phyloP scores from a whole-genome alignment of 1,140 invertebrate genomes.

The Orchesella cincta region DNA sequence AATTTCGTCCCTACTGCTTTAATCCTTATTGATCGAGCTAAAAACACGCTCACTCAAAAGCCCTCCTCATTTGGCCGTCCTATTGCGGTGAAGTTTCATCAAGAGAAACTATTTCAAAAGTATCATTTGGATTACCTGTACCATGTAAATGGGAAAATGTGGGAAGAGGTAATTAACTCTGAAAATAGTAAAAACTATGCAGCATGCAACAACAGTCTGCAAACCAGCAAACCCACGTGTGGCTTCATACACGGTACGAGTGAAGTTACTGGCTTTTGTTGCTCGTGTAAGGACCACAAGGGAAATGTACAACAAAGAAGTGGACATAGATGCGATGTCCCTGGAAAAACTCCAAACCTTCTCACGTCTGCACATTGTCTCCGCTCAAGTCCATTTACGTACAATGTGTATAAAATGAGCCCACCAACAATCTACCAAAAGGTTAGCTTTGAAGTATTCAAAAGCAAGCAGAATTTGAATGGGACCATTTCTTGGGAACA shows the following conservation, averaged over 20 bases:
- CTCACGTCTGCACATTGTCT: neutral
- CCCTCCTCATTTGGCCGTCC: neutral
- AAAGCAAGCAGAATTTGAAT: neutral
- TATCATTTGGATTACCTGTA: neutral
- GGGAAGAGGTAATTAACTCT: neutral
- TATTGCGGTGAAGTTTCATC: conserved; percentile 8
- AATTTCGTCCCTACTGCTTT: neutral
- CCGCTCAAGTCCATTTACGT: neutral
- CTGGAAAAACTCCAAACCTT: neutral
- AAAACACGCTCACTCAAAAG: conserved; percentile 4
- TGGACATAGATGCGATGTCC: neutral
- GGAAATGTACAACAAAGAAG: neutral
- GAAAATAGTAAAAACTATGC: neutral
- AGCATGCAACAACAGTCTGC: too few relatives aligned
- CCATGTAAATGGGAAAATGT: conserved; percentile 9
- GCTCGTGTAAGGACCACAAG: neutral
- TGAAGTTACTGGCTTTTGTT: neutral
- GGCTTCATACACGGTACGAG: neutral
- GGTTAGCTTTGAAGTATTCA: neutral
- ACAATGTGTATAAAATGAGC: neutral
- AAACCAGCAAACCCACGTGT: neutral
- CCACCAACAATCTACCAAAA: neutral
- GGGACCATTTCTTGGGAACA: neutral
- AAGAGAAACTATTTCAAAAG: neutral
- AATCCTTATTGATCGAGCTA: neutral